Evolutionary conservation across 2,113 vertebrate species (phyloP).

Genomic region (Agapornis roseicollis): DNA sequence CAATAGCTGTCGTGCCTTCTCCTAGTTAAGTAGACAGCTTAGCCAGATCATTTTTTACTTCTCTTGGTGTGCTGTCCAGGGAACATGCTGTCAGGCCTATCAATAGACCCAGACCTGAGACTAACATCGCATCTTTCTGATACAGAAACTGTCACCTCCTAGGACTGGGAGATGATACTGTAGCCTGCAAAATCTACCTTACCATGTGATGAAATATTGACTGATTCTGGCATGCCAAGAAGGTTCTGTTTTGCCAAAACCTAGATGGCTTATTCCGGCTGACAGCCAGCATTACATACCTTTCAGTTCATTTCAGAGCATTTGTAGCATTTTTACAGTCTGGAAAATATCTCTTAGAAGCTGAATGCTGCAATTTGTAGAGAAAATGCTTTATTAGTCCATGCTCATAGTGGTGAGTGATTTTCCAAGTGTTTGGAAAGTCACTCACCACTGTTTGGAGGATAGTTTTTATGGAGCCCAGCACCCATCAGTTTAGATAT

Average conservation of each 20-base stretch:
- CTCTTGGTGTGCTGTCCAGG: not conserved
- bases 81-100: not conserved
- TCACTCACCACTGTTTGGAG: not conserved
- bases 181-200: not conserved
- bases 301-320: constrained; percentile 6
- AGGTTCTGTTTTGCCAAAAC: not conserved
- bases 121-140: not conserved
- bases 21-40: not conserved
- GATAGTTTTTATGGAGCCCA: not conserved
- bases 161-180: not conserved
- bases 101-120: not conserved
- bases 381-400: constrained; percentile 11
- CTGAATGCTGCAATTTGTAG: not conserved
- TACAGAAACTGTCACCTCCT: not conserved
- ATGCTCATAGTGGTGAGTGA: not conserved
- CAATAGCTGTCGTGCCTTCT: not conserved
- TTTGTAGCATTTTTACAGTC: constrained; percentile 19
- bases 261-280: not conserved
- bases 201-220: not conserved
- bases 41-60: not conserved
- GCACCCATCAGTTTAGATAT: not conserved
- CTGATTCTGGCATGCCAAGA: not conserved
- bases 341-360: constrained; percentile 25
- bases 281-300: not conserved
- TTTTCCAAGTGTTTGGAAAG: constrained; percentile 24